Evolutionary conservation across 2,113 vertebrate genomes (phyloP).

Genomic region (Lycocorax pyrrhopterus): DNA sequence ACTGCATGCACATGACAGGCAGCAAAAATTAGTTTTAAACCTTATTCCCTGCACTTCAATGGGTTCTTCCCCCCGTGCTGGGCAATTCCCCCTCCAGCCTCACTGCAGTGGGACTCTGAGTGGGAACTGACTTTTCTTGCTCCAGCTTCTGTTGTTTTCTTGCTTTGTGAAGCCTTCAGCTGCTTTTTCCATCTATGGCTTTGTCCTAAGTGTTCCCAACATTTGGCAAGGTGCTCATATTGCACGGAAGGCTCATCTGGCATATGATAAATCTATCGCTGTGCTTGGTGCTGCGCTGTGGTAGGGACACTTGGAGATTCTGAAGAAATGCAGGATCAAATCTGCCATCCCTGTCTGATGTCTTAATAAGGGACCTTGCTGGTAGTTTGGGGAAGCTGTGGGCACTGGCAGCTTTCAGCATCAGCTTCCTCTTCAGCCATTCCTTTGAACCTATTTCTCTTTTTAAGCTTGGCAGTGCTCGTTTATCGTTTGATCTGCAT

Average conservation of each 20-base stretch:
- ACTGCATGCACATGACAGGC: background rate
- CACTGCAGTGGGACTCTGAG: background rate
- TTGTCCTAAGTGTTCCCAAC: constrained; percentile 46
- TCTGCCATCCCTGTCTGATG: background rate
- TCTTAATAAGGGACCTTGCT: background rate
- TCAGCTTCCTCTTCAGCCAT: background rate
- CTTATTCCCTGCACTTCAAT: background rate
- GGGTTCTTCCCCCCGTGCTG: background rate
- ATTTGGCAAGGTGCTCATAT: constrained; percentile 45
- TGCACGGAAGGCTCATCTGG: constrained; percentile 11
- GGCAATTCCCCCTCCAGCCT: background rate
- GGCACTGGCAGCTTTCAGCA: background rate
- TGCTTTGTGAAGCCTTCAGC: constrained; percentile 21
- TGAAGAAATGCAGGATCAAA: background rate
- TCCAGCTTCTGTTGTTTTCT: constrained; percentile 16
- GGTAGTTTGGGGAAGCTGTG: background rate
- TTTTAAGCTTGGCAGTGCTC: background rate
- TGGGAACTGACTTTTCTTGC: background rate
- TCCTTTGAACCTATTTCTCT: background rate
- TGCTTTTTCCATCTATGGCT: constrained; percentile 58
- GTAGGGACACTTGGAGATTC: background rate
- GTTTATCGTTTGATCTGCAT: background rate
- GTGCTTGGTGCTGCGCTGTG: background rate
- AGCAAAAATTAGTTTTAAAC: background rate
- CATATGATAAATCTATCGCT: background rate